These are phyloP conservation scores for Vesta saturnalis DNA, from an alignment of 2,888 invertebrate genomes.

Conservation along the genomic window DNA sequence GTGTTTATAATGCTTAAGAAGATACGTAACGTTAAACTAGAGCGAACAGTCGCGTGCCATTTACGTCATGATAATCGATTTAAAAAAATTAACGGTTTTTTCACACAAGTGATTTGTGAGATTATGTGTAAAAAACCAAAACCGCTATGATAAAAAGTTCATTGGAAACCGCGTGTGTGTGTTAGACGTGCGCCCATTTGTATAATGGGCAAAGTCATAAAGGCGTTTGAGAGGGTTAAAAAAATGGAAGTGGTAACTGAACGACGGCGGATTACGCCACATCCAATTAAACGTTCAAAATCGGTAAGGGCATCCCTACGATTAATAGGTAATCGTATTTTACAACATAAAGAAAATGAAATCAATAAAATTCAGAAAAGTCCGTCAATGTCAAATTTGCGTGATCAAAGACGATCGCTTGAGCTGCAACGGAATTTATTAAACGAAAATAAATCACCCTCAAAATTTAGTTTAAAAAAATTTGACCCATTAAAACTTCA, in stretches of 20 bases:
- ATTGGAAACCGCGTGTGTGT: neutral
- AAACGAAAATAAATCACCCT: conserved; percentile 33
- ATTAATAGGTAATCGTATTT: conserved; percentile 71
- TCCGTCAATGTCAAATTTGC: conserved; percentile 50
- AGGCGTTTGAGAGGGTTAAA: conserved; percentile 32
- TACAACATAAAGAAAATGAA: conserved; percentile 48
- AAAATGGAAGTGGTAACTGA: conserved; percentile 57
- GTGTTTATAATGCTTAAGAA: conserved; percentile 7
- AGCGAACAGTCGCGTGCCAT: conserved; percentile 22
- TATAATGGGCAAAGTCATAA: conserved; percentile 56
- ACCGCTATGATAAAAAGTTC: neutral
- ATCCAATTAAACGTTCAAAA: conserved; percentile 67
- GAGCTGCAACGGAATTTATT: conserved; percentile 40
- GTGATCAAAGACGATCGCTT: conserved; percentile 43
- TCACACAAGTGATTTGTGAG: neutral
- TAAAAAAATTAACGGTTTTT: conserved; percentile 5
- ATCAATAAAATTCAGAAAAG: conserved; percentile 48
- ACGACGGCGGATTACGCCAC: conserved; percentile 48
- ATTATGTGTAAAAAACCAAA: neutral
- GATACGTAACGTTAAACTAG: neutral
- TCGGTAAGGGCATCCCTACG: conserved; percentile 77
- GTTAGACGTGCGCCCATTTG: neutral
- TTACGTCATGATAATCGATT: neutral
- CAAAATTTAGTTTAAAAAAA: conserved; percentile 44
- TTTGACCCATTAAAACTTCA: conserved; percentile 44